Conservation (phyloP, 1,140 invertebrate genomes). For the Coelopa frigida region DNA sequence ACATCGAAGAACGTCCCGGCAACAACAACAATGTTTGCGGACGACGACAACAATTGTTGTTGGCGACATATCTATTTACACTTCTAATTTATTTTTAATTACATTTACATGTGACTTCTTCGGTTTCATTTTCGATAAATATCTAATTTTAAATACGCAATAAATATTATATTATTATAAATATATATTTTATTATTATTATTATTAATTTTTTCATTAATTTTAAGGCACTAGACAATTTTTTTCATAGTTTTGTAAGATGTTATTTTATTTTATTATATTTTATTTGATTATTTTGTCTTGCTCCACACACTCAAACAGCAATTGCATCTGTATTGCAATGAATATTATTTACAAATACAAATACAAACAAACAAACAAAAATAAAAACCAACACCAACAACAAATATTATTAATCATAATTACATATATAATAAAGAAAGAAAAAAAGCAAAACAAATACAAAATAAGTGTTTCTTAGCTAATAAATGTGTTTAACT, state of each 20-base stretch:
- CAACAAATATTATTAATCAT: conserved; percentile 10
- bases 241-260: conserved; percentile 34
- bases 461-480: not conserved
- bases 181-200: conserved; percentile 10
- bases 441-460: not conserved
- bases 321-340: not conserved
- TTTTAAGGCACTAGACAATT: conserved; percentile 42
- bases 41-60: no score
- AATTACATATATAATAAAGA: conserved; percentile 12
- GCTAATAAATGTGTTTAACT: not conserved
- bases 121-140: no score
- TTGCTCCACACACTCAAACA: conserved; percentile 28
- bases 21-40: no score
- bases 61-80: no score
- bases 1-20: no score
- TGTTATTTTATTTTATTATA: no score
- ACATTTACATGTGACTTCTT: no score
- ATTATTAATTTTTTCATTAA: conserved; percentile 37
- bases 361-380: conserved; percentile 15
- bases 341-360: conserved; percentile 9
- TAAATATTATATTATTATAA: conserved; percentile 8
- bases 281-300: no score
- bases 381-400: conserved; percentile 3
- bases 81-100: no score
- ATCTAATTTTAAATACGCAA: conserved; percentile 10